Conservation (phyloP, 2,888 invertebrate genomes). For the Macaria notata region DNA sequence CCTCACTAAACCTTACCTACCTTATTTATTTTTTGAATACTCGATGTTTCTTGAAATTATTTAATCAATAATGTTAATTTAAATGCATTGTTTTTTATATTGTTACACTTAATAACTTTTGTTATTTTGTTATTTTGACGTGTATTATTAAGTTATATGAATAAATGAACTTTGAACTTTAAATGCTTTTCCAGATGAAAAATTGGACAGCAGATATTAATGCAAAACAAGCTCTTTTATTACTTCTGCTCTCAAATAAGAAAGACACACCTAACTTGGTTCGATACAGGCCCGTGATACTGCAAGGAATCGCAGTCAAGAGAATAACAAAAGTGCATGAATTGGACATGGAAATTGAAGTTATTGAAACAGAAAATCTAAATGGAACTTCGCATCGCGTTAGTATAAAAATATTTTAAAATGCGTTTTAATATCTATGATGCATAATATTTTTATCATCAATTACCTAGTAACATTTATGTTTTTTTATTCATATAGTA, state of each 20-base stretch:
- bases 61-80: no score
- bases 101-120: no score
- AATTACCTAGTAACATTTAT: not conserved
- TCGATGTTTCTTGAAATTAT: no score
- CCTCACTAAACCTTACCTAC: no score
- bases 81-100: no score
- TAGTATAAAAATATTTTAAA: not conserved
- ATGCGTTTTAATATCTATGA: no score
- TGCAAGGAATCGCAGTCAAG: conserved; percentile 71
- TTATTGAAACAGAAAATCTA: conserved; percentile 66
- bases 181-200: conserved; percentile 53
- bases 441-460: no score
- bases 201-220: conserved; percentile 63
- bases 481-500: conserved; percentile 47
- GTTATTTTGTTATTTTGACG: no score
- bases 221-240: conserved; percentile 61
- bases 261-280: conserved; percentile 63
- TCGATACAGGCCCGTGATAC: conserved; percentile 55
- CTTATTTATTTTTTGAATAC: no score
- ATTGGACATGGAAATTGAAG: conserved; percentile 73
- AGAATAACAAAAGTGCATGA: conserved; percentile 66
- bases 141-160: no score
- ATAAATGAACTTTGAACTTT: no score
- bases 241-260: conserved; percentile 63
- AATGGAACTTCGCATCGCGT: conserved; percentile 52